Conservation (phyloP, 1,140 invertebrate species). For the Mesaphorura yosii region DNA sequence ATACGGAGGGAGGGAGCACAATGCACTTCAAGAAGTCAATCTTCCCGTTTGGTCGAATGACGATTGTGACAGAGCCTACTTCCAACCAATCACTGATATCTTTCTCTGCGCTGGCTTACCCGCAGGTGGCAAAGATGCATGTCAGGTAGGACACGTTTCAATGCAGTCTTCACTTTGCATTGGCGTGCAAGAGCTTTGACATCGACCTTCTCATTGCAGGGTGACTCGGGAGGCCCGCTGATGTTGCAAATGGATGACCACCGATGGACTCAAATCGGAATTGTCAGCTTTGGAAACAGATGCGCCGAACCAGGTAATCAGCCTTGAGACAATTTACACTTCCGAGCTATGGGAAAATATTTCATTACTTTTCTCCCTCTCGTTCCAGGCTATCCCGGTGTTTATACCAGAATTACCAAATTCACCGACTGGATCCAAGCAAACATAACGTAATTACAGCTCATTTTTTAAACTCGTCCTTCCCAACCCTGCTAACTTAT, state of each 20-base stretch:
- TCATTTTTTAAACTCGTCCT: no score
- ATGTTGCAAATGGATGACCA: slow-evolving; percentile 59
- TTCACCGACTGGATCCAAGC: slow-evolving; percentile 24
- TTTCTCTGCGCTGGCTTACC: slow-evolving; percentile 84
- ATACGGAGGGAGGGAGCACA: slow-evolving; percentile 65
- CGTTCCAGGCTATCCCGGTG: slow-evolving; percentile 10
- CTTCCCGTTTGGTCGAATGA: slow-evolving; percentile 82
- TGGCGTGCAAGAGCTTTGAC: no score
- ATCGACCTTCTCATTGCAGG: slow-evolving; percentile 33
- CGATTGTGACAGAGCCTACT: slow-evolving; percentile 78
- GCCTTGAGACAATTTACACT: neutral
- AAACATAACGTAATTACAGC: no score
- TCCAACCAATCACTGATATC: slow-evolving; percentile 79
- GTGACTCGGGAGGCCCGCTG: slow-evolving; percentile 61
- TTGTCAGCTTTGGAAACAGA: slow-evolving; percentile 84
- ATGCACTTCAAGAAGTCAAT: slow-evolving; percentile 64
- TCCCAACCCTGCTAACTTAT: slow-evolving; percentile 4
- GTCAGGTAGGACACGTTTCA: slow-evolving; percentile 52
- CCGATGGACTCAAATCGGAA: slow-evolving; percentile 72
- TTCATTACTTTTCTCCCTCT: no score
- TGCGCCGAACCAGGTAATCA: slow-evolving; percentile 62
- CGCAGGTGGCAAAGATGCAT: slow-evolving; percentile 81
- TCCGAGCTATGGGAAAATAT: neutral
- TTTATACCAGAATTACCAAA: slow-evolving; percentile 25
- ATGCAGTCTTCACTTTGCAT: neutral